These are phyloP conservation scores for Salvelinus namaycush DNA, from an alignment of 2,113 vertebrate genomes.

Conservation along the genomic window DNA sequence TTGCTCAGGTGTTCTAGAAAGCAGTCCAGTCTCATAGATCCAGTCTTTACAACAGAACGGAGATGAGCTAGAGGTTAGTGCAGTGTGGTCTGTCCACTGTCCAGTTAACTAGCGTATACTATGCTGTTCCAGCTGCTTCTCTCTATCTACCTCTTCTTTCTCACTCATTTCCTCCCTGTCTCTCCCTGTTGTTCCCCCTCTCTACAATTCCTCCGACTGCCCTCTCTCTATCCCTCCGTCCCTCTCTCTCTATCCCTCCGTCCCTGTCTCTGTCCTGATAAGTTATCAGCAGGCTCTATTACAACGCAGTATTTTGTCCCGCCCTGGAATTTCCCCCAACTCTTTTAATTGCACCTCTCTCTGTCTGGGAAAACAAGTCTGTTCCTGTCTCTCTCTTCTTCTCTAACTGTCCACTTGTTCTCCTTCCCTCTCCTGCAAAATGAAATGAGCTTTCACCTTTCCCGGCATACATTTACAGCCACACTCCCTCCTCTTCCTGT, in stretches of 20 bases:
- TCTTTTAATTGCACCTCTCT: slow-evolving; percentile 59
- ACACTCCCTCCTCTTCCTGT: no score
- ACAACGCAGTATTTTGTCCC: slow-evolving; percentile 37
- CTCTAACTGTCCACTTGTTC: background rate
- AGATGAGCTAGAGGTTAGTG: background rate
- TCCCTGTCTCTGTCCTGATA: slow-evolving; percentile 37
- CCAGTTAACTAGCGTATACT: background rate
- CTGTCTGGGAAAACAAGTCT: slow-evolving; percentile 49
- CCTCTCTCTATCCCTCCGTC: background rate
- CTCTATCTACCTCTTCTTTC: background rate
- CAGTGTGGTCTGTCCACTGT: background rate
- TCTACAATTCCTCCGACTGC: background rate
- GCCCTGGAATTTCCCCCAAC: slow-evolving; percentile 70
- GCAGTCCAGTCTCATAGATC: background rate
- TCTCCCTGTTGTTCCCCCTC: background rate
- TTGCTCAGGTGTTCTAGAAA: background rate
- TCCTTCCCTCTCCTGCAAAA: slow-evolving; percentile 2
- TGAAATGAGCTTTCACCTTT: background rate
- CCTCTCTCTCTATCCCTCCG: no score
- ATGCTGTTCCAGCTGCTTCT: no score
- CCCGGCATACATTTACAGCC: no score
- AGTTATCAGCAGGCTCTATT: slow-evolving; percentile 54
- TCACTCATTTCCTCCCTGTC: background rate
- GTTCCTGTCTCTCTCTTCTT: slow-evolving; percentile 38
- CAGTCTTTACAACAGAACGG: no score